Conservation (phyloP, 2,797 vertebrate genomes). For the Neostethus bicornis region DNA sequence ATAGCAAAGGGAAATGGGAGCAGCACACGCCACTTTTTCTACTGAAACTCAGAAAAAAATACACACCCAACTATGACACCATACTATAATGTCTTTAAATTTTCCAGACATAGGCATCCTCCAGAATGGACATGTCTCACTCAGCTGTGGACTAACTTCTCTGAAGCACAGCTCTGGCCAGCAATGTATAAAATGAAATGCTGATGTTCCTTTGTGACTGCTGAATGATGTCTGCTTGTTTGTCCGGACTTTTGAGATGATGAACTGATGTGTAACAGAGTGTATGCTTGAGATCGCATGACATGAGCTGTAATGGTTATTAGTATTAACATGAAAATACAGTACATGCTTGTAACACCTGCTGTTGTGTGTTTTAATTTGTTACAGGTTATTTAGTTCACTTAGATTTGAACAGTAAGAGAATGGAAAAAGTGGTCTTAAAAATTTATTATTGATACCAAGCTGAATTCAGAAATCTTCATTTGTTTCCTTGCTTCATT, state of each 20-base stretch:
- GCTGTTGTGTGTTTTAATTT: conserved; percentile 42
- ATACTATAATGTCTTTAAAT: conserved; percentile 35
- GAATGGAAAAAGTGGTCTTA: too few species aligned
- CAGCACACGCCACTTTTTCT: conserved; percentile 69
- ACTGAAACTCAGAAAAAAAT: conserved; percentile 36
- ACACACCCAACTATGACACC: conserved; percentile 32
- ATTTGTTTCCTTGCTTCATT: too few species aligned
- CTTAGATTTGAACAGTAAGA: background rate
- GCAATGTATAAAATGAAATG: conserved; percentile 67
- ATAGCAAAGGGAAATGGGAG: conserved; percentile 62
- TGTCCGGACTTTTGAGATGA: conserved; percentile 52
- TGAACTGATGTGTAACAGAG: conserved; percentile 62
- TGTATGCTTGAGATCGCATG: conserved; percentile 75
- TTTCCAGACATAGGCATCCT: conserved; percentile 20
- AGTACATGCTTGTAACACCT: conserved; percentile 59
- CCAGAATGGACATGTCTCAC: conserved; percentile 19
- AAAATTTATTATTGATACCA: background rate
- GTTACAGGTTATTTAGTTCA: background rate
- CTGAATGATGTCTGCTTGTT: conserved; percentile 67
- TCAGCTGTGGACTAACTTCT: conserved; percentile 35
- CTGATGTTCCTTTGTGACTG: conserved; percentile 73
- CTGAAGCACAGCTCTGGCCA: conserved; percentile 47
- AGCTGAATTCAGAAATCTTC: background rate
- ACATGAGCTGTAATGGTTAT: conserved; percentile 64
- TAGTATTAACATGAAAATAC: conserved; percentile 76